A percentile compares a stretch with the other conserved stretches of the same genome.
These are phyloP conservation scores for Xenentodon cancila DNA, from an alignment of 2,797 vertebrate species.

Conservation along the genomic window DNA sequence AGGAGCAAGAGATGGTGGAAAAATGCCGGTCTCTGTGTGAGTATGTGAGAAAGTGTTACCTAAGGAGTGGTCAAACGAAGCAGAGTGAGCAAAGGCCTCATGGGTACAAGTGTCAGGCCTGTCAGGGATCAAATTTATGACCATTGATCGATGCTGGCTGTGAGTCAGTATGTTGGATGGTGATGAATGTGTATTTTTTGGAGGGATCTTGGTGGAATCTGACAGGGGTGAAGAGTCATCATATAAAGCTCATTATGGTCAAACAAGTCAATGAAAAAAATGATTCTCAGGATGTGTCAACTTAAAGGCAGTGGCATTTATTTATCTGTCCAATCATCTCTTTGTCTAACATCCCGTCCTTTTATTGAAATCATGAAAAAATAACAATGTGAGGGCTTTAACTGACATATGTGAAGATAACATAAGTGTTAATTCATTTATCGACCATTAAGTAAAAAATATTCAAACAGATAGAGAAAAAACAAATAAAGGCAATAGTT, in stretches of 20 bases:
- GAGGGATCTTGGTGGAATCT: constrained; percentile 65
- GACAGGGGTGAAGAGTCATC: constrained; percentile 79
- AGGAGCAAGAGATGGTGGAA: constrained; percentile 73
- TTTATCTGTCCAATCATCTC: background rate
- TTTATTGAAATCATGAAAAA: no score
- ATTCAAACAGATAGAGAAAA: no score
- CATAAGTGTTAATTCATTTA: no score
- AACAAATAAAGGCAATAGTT: no score
- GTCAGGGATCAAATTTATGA: constrained; percentile 81
- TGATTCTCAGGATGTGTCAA: constrained; percentile 51
- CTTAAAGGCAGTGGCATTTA: constrained; percentile 29
- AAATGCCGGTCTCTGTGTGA: constrained; percentile 38
- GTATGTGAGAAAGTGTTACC: constrained; percentile 41
- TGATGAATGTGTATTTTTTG: constrained; percentile 41
- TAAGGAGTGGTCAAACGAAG: constrained; percentile 70
- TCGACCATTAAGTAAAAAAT: no score
- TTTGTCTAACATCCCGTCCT: background rate
- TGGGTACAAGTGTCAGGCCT: constrained; percentile 72
- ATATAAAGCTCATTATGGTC: constrained; percentile 75
- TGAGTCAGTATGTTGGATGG: constrained; percentile 27
- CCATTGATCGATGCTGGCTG: constrained; percentile 72
- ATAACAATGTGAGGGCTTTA: no score
- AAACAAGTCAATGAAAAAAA: constrained; percentile 68
- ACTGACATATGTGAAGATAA: no score
- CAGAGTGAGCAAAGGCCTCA: constrained; percentile 66